These are phyloP conservation scores for Ornithoptera alexandrae DNA, from an alignment of 2,888 invertebrate species.

Conservation along the genomic window DNA sequence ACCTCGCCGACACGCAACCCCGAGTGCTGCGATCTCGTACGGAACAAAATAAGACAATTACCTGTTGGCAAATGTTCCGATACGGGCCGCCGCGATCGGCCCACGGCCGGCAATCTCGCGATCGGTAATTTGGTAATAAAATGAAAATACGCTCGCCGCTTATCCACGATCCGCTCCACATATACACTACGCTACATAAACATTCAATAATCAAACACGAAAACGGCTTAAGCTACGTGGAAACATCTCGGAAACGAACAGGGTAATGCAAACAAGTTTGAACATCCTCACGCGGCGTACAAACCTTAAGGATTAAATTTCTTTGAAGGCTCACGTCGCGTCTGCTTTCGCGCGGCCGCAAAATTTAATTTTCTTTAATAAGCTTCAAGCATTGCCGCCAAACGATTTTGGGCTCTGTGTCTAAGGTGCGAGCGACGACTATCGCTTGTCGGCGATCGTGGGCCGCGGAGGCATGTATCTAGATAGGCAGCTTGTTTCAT, in stretches of 20 bases:
- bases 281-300: conserved; percentile 42
- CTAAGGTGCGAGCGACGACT: conserved; percentile 35
- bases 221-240: conserved; percentile 46
- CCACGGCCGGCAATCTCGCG: conserved; percentile 59
- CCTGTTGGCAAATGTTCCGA: conserved; percentile 74
- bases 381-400: conserved; percentile 45
- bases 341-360: conserved; percentile 67
- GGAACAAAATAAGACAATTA: conserved; percentile 67
- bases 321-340: conserved; percentile 44
- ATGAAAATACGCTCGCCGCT: conserved; percentile 76
- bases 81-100: conserved; percentile 63
- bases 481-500: conserved; percentile 73
- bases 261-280: conserved; percentile 35
- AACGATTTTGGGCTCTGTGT: conserved; percentile 43
- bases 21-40: conserved; percentile 57
- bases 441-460: conserved; percentile 36
- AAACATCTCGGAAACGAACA: conserved; percentile 36
- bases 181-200: conserved; percentile 72
- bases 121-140: conserved; percentile 82
- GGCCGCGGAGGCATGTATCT: conserved; percentile 74
- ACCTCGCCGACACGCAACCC: conserved; percentile 36
- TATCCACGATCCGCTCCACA: conserved; percentile 77
- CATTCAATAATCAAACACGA: conserved; percentile 44
- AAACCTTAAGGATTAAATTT: conserved; percentile 54
- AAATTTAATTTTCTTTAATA: conserved; percentile 79